Percentiles rank a stretch among this genome's conserved stretches.
Conservation (phyloP, 2,797 vertebrate species). For the Anguilla anguilla region DNA sequence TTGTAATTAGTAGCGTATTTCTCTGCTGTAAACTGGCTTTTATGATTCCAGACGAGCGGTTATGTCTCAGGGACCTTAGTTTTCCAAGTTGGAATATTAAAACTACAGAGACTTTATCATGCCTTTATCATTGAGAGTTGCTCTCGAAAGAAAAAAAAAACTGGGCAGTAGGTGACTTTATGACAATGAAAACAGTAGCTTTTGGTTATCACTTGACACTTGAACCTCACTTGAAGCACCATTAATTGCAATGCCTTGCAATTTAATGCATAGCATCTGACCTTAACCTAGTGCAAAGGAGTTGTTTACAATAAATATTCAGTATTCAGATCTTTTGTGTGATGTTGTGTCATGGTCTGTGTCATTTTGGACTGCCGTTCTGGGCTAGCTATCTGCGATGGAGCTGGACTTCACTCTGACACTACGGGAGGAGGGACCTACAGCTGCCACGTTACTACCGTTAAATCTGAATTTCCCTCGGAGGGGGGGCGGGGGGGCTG, state of each 20-base stretch:
- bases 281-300: background rate
- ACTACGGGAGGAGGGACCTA: background rate
- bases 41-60: background rate
- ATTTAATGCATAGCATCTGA: background rate
- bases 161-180: background rate
- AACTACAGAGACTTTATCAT: background rate
- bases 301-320: slow-evolving; percentile 62
- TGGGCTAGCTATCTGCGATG: background rate
- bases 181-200: background rate
- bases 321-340: background rate
- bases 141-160: background rate
- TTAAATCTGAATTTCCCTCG: background rate
- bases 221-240: background rate
- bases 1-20: background rate
- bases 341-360: background rate
- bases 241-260: slow-evolving; percentile 34
- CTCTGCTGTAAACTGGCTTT: background rate
- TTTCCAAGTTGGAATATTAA: background rate
- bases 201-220: background rate
- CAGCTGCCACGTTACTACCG: slow-evolving; percentile 23
- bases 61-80: background rate
- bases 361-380: background rate
- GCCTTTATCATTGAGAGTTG: background rate
- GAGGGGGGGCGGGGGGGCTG: slow-evolving; percentile 11
- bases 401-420: background rate